Percentiles rank a stretch among this genome's conserved stretches.
Evolutionary conservation across 2,888 invertebrate genomes (phyloP).

Genomic region (Lamproptera curius): DNA sequence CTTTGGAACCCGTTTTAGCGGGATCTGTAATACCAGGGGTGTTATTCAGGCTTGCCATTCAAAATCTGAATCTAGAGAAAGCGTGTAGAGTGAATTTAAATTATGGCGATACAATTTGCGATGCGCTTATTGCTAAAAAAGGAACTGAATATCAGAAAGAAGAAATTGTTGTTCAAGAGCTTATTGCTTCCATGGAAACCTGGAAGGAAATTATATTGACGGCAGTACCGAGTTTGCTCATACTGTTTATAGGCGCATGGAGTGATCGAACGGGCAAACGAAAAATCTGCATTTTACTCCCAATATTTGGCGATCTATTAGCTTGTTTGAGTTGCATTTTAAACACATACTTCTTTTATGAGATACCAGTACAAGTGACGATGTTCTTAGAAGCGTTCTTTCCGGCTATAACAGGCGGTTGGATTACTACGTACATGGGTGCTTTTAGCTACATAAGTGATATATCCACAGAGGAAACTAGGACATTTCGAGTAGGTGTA

Average conservation of each 20-base stretch:
- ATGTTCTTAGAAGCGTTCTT: constrained; percentile 73
- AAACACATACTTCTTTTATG: constrained; percentile 73
- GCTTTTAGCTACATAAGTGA: constrained; percentile 80
- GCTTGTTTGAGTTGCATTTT: constrained; percentile 68
- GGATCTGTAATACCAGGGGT: constrained; percentile 81
- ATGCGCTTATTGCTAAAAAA: constrained; percentile 83
- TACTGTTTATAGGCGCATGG: constrained; percentile 80
- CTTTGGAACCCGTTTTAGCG: constrained; percentile 81
- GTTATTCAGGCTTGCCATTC: constrained; percentile 85
- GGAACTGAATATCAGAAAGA: constrained; percentile 80
- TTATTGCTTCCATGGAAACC: constrained; percentile 73
- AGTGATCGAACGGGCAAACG: constrained; percentile 77
- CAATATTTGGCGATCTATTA: constrained; percentile 72
- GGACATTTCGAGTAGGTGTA: constrained; percentile 80
- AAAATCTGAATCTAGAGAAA: constrained; percentile 90
- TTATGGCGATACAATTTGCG: constrained; percentile 83
- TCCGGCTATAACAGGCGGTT: constrained; percentile 73
- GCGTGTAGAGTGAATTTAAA: constrained; percentile 88
- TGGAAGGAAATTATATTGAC: constrained; percentile 76
- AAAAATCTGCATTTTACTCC: constrained; percentile 77
- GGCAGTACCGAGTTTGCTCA: constrained; percentile 71
- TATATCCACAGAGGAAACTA: constrained; percentile 70
- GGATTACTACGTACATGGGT: constrained; percentile 76
- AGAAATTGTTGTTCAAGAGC: constrained; percentile 78
- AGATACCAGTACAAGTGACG: constrained; percentile 71